These are phyloP conservation scores for Caradrina clavipalpis DNA, from an alignment of 2,888 invertebrate species.

Conservation along the genomic window DNA sequence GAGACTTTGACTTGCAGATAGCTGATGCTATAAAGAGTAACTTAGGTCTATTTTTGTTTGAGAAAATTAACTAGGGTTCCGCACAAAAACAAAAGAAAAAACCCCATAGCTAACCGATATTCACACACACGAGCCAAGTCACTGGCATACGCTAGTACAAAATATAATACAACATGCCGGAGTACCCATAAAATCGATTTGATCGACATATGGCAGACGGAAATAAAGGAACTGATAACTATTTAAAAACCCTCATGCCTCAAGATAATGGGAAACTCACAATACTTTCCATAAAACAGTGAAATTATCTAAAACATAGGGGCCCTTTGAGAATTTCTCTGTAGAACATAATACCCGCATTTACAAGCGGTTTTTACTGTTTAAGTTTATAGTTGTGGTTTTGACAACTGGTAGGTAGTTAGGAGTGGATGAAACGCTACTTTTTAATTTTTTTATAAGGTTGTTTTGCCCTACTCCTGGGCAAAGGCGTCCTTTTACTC, in stretches of 20 bases:
- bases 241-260: conserved; percentile 77
- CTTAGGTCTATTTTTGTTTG: no score
- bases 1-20: no score
- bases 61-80: no score
- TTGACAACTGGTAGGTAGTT: conserved; percentile 39
- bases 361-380: conserved; percentile 62
- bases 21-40: no score
- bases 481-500: no score
- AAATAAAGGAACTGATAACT: conserved; percentile 70
- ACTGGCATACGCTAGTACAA: not conserved
- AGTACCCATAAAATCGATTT: conserved; percentile 57
- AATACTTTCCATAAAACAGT: conserved; percentile 76
- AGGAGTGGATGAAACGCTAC: conserved; percentile 1
- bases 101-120: no score
- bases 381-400: conserved; percentile 60
- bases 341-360: conserved; percentile 72
- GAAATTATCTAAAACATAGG: conserved; percentile 77
- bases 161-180: conserved; percentile 42
- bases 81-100: no score
- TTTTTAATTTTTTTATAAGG: not conserved
- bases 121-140: no score
- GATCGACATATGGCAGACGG: conserved; percentile 64
- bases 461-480: no score
- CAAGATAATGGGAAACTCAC: conserved; percentile 65
- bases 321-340: conserved; percentile 70